These are phyloP conservation scores for Gryon sp. DNA, from an alignment of 1,140 invertebrate species.

Conservation along the genomic window DNA sequence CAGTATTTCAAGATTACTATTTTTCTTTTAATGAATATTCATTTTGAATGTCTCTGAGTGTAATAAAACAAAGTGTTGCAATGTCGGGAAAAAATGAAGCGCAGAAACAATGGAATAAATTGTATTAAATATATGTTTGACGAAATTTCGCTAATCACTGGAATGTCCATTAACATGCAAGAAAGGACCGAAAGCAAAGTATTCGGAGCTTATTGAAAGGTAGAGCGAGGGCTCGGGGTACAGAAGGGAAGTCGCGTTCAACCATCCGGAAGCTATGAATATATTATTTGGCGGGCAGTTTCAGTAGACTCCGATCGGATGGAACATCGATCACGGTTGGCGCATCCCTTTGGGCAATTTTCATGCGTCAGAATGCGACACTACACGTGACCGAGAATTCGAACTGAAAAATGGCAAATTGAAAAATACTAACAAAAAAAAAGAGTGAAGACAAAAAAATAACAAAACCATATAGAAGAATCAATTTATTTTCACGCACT, in stretches of 20 bases:
- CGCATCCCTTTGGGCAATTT: conserved; percentile 75
- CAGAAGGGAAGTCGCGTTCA: conserved; percentile 73
- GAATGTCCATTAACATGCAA: conserved; percentile 59
- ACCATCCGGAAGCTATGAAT: conserved; percentile 77
- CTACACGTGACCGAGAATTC: conserved; percentile 65
- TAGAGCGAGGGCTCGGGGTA: conserved; percentile 39
- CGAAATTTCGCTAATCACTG: conserved; percentile 60
- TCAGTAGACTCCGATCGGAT: conserved; percentile 71
- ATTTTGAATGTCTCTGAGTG: too few species aligned
- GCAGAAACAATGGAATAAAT: conserved; percentile 35
- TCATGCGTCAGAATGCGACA: conserved; percentile 76
- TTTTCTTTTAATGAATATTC: too few species aligned
- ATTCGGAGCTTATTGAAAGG: conserved; percentile 62
- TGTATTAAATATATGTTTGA: conserved; percentile 48
- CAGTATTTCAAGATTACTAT: too few species aligned
- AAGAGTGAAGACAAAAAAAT: background rate
- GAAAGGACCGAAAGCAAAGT: conserved; percentile 59
- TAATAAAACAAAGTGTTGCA: background rate
- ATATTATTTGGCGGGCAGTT: conserved; percentile 73
- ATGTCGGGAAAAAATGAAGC: conserved; percentile 3
- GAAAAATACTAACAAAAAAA: conserved; percentile 24
- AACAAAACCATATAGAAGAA: conserved; percentile 10
- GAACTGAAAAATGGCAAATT: conserved; percentile 36
- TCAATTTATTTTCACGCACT: conserved; percentile 34
- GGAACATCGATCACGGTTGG: conserved; percentile 72